Percentiles rank a stretch among this genome's conserved stretches.
phyloP scores from a whole-genome alignment of 2,888 invertebrate genomes.

The Rapana venosa region DNA sequence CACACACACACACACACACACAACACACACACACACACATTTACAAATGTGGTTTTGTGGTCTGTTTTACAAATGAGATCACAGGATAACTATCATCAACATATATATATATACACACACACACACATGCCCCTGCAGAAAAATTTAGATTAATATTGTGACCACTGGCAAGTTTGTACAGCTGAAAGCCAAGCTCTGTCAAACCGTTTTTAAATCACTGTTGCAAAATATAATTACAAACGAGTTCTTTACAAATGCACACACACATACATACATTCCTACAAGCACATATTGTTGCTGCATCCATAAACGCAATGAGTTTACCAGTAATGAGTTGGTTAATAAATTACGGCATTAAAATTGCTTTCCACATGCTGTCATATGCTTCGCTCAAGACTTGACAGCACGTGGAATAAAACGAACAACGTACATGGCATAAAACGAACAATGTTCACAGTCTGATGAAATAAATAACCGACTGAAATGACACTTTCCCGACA shows the following conservation, averaged over 20 bases:
- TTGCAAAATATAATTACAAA: neutral
- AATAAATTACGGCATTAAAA: no score
- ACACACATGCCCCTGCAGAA: neutral
- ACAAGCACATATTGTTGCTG: neutral
- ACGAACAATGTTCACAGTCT: neutral
- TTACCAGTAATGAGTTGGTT: no score
- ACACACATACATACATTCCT: neutral
- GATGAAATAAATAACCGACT: neutral
- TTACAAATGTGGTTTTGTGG: neutral
- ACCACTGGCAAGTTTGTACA: neutral
- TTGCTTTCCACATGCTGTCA: neutral
- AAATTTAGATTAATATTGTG: neutral
- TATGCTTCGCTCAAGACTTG: neutral
- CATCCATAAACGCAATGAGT: neutral
- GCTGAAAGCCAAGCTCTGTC: neutral
- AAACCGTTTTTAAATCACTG: neutral
- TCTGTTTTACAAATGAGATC: neutral
- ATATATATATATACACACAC: neutral
- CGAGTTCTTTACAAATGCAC: neutral
- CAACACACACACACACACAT: neutral
- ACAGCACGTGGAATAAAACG: neutral
- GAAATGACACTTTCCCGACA: neutral
- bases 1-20: no score
- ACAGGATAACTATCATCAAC: neutral
- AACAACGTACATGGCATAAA: neutral